phyloP scores from a whole-genome alignment of 2,113 vertebrate genomes.

The Antigone vipio region DNA sequence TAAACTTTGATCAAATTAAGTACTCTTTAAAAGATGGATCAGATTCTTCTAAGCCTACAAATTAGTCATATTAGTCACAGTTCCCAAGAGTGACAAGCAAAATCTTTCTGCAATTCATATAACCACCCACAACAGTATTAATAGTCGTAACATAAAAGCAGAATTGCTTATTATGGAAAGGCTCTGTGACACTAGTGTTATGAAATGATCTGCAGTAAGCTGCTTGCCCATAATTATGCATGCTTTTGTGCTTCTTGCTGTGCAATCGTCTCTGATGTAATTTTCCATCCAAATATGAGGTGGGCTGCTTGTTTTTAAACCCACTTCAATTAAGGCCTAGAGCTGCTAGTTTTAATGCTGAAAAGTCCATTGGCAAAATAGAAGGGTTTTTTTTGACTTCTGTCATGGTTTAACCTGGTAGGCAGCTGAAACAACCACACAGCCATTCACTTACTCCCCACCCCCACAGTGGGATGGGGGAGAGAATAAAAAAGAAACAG shows the following conservation, averaged over 20 bases:
- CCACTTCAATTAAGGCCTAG: neutral
- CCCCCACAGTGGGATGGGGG: no score
- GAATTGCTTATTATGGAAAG: neutral
- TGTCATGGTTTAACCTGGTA: no score
- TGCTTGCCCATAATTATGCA: neutral
- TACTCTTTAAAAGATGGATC: neutral
- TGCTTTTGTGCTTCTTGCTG: neutral
- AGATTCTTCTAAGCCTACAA: neutral
- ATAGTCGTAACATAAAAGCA: neutral
- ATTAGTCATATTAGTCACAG: neutral
- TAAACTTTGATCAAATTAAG: neutral
- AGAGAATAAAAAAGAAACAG: no score
- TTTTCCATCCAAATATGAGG: neutral
- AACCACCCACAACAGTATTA: neutral
- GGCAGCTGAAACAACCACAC: no score
- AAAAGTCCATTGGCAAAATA: neutral
- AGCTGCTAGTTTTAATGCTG: neutral
- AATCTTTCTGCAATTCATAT: neutral
- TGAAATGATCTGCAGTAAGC: neutral
- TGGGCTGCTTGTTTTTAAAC: neutral
- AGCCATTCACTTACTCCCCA: no score
- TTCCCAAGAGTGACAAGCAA: neutral
- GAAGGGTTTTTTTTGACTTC: neutral
- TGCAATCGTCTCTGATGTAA: neutral
- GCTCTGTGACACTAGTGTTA: neutral